phyloP scores from a whole-genome alignment of 2,797 vertebrate species.

The Xenops minutus region DNA sequence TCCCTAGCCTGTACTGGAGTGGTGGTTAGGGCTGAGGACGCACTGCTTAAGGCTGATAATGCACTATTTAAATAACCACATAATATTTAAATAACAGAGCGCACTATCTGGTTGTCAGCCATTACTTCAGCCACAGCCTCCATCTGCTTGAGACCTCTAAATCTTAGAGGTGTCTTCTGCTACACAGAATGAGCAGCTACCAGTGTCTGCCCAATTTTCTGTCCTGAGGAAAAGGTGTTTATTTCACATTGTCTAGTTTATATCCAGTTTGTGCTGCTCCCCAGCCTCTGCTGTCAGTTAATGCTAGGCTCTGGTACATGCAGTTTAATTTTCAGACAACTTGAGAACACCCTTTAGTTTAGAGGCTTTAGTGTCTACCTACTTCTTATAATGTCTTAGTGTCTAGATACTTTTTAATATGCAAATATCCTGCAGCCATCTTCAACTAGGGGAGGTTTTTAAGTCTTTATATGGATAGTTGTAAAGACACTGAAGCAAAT shows the following conservation, averaged over 20 bases:
- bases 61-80: neutral
- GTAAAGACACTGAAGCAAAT: neutral
- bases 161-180: neutral
- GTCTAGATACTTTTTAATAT: neutral
- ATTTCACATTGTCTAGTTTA: constrained; percentile 22
- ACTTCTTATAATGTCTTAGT: neutral
- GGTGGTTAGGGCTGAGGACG: neutral
- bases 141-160: neutral
- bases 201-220: constrained; percentile 26
- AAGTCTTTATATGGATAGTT: neutral
- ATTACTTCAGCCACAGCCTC: neutral
- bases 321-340: neutral
- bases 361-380: neutral
- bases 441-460: neutral
- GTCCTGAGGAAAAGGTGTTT: neutral
- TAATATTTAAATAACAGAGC: neutral
- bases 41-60: no score
- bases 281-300: neutral
- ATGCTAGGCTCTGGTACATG: neutral
- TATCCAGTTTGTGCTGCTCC: constrained; percentile 4
- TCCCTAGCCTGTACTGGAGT: neutral
- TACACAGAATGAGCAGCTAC: neutral
- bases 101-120: neutral
- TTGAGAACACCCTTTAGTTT: neutral
- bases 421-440: neutral